phyloP scores from a whole-genome alignment of 1,140 invertebrate genomes.

The Leptonema lineaticorne region DNA sequence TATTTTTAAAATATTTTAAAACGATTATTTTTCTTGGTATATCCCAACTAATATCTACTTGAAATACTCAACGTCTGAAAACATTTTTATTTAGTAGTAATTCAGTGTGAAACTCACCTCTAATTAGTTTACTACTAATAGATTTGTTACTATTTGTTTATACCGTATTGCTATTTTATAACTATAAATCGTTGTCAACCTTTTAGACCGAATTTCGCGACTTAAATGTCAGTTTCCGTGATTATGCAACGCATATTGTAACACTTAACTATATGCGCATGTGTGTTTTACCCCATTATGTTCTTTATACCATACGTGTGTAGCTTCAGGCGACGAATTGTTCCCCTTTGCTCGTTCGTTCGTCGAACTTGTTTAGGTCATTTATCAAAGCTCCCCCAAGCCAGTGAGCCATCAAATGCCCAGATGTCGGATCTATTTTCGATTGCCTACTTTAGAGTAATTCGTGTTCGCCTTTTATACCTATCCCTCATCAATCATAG shows the following conservation, averaged over 20 bases:
- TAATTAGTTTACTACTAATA: no score
- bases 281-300: neutral
- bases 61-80: no score
- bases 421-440: constrained; percentile 18
- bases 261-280: neutral
- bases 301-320: no score
- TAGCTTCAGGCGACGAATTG: constrained; percentile 7
- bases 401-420: constrained; percentile 19
- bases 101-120: no score
- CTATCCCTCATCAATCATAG: constrained; percentile 39
- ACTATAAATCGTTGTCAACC: neutral
- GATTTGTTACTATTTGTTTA: neutral
- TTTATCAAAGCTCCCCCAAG: constrained; percentile 29
- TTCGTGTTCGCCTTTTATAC: constrained; percentile 37
- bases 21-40: no score
- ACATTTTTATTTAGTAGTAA: no score
- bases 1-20: no score
- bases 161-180: neutral
- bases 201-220: neutral
- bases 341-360: neutral
- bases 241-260: neutral
- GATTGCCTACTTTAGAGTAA: constrained; percentile 33
- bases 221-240: neutral
- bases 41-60: no score
- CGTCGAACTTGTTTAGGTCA: constrained; percentile 26